Evolutionary conservation across 2,888 invertebrate species (phyloP).

Genomic region (Synergus umbraculus): DNA sequence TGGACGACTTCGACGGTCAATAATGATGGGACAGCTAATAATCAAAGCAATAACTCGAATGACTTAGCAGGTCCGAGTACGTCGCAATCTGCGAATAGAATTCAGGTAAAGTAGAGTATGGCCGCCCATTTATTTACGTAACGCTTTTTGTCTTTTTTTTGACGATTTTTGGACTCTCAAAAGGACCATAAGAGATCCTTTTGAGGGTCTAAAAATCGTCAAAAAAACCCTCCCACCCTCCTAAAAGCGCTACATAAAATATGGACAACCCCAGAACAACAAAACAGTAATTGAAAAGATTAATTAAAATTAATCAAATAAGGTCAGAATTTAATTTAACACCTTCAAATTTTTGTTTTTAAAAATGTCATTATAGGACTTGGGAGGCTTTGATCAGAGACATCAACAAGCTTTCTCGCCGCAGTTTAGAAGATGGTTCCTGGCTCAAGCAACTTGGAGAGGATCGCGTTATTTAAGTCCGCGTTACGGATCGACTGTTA

Average conservation of each 20-base stretch:
- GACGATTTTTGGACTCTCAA: too few species aligned
- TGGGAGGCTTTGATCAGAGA: slow-evolving; percentile 30
- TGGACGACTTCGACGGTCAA: not conserved
- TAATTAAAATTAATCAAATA: too few species aligned
- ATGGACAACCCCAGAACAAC: too few species aligned
- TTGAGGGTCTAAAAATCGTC: too few species aligned
- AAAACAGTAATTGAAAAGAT: too few species aligned
- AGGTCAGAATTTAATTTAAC: too few species aligned
- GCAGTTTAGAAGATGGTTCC: slow-evolving; percentile 57
- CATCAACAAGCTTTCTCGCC: slow-evolving; percentile 49
- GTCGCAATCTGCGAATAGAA: slow-evolving; percentile 19
- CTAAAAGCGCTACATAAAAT: too few species aligned
- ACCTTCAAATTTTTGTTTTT: not conserved
- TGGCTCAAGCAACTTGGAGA: slow-evolving; percentile 57
- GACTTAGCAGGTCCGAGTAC: slow-evolving; percentile 30
- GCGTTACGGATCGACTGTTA: slow-evolving; percentile 52
- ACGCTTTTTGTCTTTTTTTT: too few species aligned
- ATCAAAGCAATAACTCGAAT: slow-evolving; percentile 11
- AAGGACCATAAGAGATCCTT: too few species aligned
- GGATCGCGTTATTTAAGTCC: slow-evolving; percentile 45
- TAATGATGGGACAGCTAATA: slow-evolving; percentile 9
- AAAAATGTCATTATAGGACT: slow-evolving; percentile 43
- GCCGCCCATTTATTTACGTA: too few species aligned
- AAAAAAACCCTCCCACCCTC: too few species aligned
- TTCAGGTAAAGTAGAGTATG: slow-evolving; percentile 3